Conservation (phyloP, 2,113 vertebrate genomes). For the Aleadryas rufinucha region DNA sequence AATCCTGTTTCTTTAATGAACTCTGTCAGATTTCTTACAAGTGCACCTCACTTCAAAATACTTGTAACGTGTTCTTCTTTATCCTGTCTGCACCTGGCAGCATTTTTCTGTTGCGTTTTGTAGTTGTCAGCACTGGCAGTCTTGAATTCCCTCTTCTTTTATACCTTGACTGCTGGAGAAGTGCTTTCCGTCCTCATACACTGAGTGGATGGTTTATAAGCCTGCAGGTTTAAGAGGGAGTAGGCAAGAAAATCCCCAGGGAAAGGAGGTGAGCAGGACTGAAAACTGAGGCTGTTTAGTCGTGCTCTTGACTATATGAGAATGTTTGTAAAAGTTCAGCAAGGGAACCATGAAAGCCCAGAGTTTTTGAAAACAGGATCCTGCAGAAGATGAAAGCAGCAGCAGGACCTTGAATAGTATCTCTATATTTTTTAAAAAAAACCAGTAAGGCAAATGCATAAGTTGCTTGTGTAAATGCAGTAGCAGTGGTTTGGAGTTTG, state of each 20-base stretch:
- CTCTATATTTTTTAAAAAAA: accelerated
- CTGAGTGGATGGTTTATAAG: background rate
- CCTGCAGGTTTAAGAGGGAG: background rate
- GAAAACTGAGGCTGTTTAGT: background rate
- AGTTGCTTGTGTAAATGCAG: background rate
- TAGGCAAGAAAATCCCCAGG: background rate
- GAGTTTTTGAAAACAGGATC: background rate
- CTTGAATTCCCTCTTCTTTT: background rate
- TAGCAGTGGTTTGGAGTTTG: background rate
- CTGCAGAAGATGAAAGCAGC: background rate
- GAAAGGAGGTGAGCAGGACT: background rate
- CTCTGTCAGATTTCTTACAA: background rate
- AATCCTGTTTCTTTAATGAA: background rate
- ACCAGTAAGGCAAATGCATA: background rate
- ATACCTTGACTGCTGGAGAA: background rate
- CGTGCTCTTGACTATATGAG: background rate
- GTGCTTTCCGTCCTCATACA: background rate
- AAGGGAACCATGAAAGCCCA: background rate
- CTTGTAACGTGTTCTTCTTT: accelerated
- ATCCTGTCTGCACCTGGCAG: background rate
- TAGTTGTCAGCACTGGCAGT: background rate
- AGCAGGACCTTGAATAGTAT: background rate
- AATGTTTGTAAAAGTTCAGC: background rate
- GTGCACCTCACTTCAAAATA: background rate
- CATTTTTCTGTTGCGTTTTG: accelerated